A percentile compares a stretch with the other conserved stretches of the same genome.
Evolutionary conservation across 2,888 invertebrate genomes (phyloP).

Genomic region (Cactoblastis cactorum): DNA sequence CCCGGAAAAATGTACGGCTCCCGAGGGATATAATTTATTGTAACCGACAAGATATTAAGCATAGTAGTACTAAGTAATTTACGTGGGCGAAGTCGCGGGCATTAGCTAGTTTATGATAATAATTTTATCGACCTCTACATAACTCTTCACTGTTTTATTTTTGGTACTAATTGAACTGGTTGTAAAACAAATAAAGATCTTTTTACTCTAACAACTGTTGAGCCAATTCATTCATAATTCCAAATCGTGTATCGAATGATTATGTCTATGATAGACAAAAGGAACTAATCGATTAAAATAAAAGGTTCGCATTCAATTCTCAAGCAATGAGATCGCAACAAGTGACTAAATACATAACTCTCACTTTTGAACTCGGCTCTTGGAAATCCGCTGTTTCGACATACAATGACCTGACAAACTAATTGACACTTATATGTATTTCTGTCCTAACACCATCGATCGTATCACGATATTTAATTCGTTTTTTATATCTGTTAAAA

Average conservation of each 20-base stretch:
- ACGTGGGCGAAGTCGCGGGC: too few species aligned
- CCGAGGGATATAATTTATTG: too few species aligned
- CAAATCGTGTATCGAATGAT: too few species aligned
- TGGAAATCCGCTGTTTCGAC: conserved; percentile 11
- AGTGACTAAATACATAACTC: conserved; percentile 8
- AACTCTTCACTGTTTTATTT: too few species aligned
- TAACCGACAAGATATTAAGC: too few species aligned
- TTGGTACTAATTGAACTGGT: too few species aligned
- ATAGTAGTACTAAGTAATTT: too few species aligned
- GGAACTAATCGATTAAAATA: neutral
- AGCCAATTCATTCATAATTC: neutral
- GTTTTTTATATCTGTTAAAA: conserved; percentile 1
- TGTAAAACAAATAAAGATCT: too few species aligned
- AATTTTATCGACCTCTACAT: too few species aligned
- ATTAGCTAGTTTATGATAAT: too few species aligned
- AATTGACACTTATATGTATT: conserved; percentile 5
- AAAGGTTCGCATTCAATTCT: neutral
- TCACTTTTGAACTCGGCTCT: conserved; percentile 7
- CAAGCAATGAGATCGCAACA: neutral
- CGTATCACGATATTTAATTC: neutral
- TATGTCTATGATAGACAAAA: neutral
- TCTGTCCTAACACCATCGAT: neutral
- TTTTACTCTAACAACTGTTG: too few species aligned
- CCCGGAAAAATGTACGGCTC: too few species aligned
- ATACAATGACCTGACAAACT: conserved; percentile 10